Evolutionary conservation across 2,797 vertebrate species (phyloP).

Genomic region (Amblyraja radiata): DNA sequence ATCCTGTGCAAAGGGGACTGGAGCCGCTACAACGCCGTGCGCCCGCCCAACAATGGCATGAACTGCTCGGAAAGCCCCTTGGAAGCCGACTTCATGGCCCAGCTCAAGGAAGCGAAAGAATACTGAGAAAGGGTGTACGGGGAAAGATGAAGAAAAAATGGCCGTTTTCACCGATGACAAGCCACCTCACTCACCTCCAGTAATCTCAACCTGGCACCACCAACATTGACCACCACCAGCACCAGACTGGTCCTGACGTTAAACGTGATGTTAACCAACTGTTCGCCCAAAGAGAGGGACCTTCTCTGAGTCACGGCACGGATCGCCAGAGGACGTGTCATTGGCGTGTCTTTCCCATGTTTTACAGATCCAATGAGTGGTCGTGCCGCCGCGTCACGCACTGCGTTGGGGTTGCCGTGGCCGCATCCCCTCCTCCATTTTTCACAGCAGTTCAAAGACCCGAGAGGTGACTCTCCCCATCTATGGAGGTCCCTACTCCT

Average conservation of each 20-base stretch:
- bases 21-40: conserved; percentile 80
- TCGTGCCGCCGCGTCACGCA: neutral
- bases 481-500: neutral
- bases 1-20: conserved; percentile 93
- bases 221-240: neutral
- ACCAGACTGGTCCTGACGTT: conserved; percentile 7
- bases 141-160: neutral
- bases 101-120: conserved; percentile 83
- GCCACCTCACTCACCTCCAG: neutral
- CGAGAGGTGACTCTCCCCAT: neutral
- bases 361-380: neutral
- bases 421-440: neutral
- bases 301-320: neutral
- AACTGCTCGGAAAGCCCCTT: conserved; percentile 71
- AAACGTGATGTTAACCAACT: neutral
- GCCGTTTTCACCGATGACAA: neutral
- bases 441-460: neutral
- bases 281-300: neutral
- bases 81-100: conserved; percentile 77
- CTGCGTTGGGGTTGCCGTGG: neutral
- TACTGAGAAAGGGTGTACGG: conserved; percentile 56
- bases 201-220: neutral
- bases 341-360: neutral
- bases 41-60: conserved; percentile 82
- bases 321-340: neutral